Evolutionary conservation across 2,113 vertebrate species (phyloP), one percentile per base, ranked within the genome.

Genomic region (Gasterosteus nipponicus): DNA sequence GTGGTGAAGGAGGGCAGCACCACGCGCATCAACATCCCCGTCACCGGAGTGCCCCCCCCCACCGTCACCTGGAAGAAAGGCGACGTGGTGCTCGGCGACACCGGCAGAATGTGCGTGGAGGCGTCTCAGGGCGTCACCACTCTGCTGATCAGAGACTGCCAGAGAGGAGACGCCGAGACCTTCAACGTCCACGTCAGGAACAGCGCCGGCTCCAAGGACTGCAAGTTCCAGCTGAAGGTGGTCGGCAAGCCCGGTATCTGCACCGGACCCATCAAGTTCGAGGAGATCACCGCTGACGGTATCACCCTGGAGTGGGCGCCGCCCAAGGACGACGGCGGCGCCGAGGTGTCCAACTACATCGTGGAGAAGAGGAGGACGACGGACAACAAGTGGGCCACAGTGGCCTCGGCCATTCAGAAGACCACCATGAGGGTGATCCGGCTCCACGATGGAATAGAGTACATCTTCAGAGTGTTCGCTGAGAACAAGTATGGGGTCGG

Each of bases 401-500:
- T 98, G 89, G 98, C 96, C 62, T 99, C 98, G 3, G 97, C 98
- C 46, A 96, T 98, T 65, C 98, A 99, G 91, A 99, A 99, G 92
- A 99, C 96, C 29, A 94, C 91, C 14, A 96, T 98, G 89, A 96
- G 97, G 91, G 96, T 99, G 77, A 97, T 97, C 57, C 94, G 97
- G 86, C 97, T 99, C 72, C 96, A 98, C 59, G 98, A 98, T 72
- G 98, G 98, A 75, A 85, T 92, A 38, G 98, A 99, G 86, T 99
- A 99, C 64, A 95, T 97, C 63, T 99, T 99, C 84, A 96, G 95
- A 91, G 96, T 99, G 74, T 97, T 95, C 67, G 98, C 98, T 19
- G 98, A 99, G 93, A 99, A 99, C 88, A 99, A 99, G 89, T 99
- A 99, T 0, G 98, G 98, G 69, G 92, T 99, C 73, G 98, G 98